Evolutionary conservation across 2,797 vertebrate genomes (phyloP).

Genomic region (Enteromius anoplus): DNA sequence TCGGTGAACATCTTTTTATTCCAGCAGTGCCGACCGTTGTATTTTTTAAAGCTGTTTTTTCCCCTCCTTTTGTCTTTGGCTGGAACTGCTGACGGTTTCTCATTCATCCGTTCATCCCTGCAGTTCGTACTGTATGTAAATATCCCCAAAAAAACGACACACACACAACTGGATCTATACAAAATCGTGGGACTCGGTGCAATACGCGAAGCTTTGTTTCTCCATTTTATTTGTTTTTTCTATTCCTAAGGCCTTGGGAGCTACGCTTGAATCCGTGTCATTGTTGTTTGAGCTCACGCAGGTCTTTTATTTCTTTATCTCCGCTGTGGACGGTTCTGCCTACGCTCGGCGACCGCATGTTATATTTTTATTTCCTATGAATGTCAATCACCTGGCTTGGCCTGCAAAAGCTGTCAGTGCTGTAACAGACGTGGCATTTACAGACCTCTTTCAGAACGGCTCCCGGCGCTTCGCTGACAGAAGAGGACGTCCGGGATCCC

Average conservation of each 20-base stretch:
- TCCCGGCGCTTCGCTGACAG: background rate
- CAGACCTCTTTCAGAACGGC: constrained; percentile 3
- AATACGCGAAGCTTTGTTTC: constrained; percentile 70
- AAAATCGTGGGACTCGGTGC: constrained; percentile 67
- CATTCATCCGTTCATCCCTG: constrained; percentile 9
- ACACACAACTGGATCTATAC: constrained; percentile 38
- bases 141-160: constrained; percentile 57
- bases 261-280: constrained; percentile 43
- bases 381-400: constrained; percentile 65
- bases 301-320: constrained; percentile 40
- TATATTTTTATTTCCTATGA: constrained; percentile 55
- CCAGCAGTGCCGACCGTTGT: constrained; percentile 23
- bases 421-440: constrained; percentile 13
- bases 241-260: constrained; percentile 33
- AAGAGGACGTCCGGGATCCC: background rate
- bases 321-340: constrained; percentile 60
- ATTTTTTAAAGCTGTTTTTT: constrained; percentile 1
- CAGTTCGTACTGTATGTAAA: constrained; percentile 78
- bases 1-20: constrained; percentile 30
- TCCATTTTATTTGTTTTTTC: constrained; percentile 36
- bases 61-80: constrained; percentile 34
- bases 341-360: constrained; percentile 53
- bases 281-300: constrained; percentile 32
- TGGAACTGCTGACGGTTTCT: constrained; percentile 40
- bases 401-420: constrained; percentile 43